Conservation (phyloP, 2,797 vertebrate genomes). For the Pipistrellus pygmaeus region DNA sequence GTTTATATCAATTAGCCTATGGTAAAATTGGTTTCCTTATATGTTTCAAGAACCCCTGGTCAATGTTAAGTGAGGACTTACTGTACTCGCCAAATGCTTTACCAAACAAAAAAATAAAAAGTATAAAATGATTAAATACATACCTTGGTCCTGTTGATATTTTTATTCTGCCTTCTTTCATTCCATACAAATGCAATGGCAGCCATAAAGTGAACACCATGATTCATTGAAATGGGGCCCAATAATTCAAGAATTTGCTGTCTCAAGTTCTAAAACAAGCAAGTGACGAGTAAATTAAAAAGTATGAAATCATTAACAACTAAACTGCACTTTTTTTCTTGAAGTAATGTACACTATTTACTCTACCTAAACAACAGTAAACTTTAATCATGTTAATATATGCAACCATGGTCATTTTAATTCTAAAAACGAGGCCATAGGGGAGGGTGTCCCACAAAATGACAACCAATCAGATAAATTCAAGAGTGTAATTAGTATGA, state of each 20-base stretch:
- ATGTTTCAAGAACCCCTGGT: neutral
- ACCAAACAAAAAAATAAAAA: neutral
- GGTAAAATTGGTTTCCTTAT: neutral
- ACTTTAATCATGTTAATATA: neutral
- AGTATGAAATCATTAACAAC: conserved; percentile 41
- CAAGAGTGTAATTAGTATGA: neutral
- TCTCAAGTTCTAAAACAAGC: conserved; percentile 93
- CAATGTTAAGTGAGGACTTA: neutral
- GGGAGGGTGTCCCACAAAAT: neutral
- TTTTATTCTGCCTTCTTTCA: conserved; percentile 95
- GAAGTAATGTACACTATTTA: conserved; percentile 1
- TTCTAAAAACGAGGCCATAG: neutral
- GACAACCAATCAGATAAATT: neutral
- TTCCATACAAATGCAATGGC: conserved; percentile 99
- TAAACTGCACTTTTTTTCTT: neutral
- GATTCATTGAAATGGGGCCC: conserved; percentile 99
- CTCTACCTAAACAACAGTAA: neutral
- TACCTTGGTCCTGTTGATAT: conserved; percentile 93
- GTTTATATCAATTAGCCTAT: neutral
- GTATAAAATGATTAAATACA: neutral
- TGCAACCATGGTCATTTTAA: conserved; percentile 20
- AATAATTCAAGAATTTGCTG: conserved; percentile 98
- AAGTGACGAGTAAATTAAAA: conserved; percentile 58
- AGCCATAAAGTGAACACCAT: conserved; percentile 99
- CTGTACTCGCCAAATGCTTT: neutral